Evolutionary conservation across 2,888 invertebrate genomes (phyloP).

Genomic region (Fabriciana adippe): DNA sequence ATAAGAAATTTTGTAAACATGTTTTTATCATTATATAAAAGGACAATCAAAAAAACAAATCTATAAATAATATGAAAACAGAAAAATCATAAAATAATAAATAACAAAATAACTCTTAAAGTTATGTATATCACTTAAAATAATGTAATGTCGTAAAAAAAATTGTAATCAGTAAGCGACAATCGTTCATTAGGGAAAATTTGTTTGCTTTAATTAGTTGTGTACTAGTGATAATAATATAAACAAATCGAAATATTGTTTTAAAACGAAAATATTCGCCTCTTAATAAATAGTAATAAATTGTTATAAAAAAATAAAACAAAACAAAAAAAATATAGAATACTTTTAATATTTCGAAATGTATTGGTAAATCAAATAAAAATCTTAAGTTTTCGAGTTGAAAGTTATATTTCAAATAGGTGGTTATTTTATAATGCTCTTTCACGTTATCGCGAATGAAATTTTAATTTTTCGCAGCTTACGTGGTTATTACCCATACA

Average conservation of each 20-base stretch:
- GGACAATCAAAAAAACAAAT: slow-evolving; percentile 21
- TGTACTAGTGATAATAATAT: neutral
- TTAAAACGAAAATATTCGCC: neutral
- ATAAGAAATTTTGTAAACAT: slow-evolving; percentile 52
- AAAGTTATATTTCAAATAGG: slow-evolving; percentile 1
- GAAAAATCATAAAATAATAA: neutral
- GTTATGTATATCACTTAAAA: neutral
- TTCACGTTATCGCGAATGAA: slow-evolving; percentile 25
- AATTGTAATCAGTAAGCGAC: neutral
- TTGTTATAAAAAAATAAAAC: neutral
- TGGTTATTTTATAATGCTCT: neutral
- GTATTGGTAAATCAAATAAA: too few species aligned
- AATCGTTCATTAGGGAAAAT: neutral
- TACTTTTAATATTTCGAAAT: too few species aligned
- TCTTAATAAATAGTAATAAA: neutral
- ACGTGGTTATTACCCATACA: slow-evolving; percentile 48
- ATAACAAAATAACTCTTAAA: too few species aligned
- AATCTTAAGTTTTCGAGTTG: neutral
- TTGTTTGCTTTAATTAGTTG: neutral
- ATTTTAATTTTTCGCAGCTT: slow-evolving; percentile 34
- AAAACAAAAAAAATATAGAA: neutral
- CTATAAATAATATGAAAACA: neutral
- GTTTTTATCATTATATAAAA: slow-evolving; percentile 44
- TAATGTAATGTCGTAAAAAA: neutral
- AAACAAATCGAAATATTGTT: slow-evolving; percentile 3